A percentile compares a stretch with the other conserved stretches of the same genome.
These are phyloP conservation scores for Syndactyla subalaris DNA, from an alignment of 2,797 vertebrate species.

Conservation along the genomic window DNA sequence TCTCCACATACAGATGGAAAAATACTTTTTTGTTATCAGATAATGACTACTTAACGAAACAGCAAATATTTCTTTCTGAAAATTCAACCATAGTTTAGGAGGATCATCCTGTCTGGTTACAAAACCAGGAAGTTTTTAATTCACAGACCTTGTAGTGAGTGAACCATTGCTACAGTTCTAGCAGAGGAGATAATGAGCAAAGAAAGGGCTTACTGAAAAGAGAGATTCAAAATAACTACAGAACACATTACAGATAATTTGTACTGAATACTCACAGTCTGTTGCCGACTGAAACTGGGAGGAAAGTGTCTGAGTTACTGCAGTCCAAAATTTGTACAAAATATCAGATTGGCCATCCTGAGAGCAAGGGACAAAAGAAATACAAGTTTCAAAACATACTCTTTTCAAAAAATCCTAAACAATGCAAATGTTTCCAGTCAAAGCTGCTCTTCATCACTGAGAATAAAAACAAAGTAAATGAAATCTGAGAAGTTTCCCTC, in stretches of 20 bases:
- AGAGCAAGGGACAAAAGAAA: conserved; percentile 11
- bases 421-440: background rate
- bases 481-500: background rate
- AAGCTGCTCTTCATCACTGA: background rate
- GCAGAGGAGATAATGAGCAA: background rate
- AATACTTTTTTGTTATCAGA: background rate
- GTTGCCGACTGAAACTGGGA: conserved; percentile 89
- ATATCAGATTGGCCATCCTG: conserved; percentile 93
- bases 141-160: background rate
- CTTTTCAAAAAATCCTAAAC: background rate
- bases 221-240: background rate
- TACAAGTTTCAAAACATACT: background rate
- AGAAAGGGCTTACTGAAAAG: background rate
- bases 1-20: background rate
- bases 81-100: background rate
- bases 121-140: background rate
- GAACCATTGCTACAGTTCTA: background rate
- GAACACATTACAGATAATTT: background rate
- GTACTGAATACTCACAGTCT: conserved; percentile 81
- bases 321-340: conserved; percentile 91
- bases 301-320: conserved; percentile 87
- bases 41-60: background rate
- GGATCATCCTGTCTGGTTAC: background rate
- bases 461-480: background rate
- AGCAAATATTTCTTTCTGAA: background rate